Percentiles rank a stretch among this genome's conserved stretches.
phyloP scores from a whole-genome alignment of 2,888 invertebrate species.

The Sarcophaga rosellei region DNA sequence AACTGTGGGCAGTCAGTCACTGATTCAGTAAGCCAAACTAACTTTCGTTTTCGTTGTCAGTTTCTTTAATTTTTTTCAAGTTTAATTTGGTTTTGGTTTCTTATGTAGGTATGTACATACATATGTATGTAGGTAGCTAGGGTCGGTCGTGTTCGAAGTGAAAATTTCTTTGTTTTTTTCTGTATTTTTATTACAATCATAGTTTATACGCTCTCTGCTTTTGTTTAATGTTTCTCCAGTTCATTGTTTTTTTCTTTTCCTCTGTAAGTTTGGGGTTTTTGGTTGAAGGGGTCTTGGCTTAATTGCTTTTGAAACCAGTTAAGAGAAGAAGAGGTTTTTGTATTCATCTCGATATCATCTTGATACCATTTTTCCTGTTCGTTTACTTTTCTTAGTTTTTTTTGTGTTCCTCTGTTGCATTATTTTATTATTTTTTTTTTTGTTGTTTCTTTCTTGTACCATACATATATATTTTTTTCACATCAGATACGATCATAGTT shows the following conservation, averaged over 20 bases:
- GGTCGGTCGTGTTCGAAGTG: constrained; percentile 22
- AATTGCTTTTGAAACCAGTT: constrained; percentile 43
- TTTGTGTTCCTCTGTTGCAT: neutral
- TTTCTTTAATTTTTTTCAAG: too few relatives aligned
- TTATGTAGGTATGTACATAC: neutral
- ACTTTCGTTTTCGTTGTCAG: constrained; percentile 50
- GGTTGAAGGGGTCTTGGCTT: constrained; percentile 44
- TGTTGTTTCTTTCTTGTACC: neutral
- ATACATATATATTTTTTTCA: neutral
- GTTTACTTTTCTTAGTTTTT: neutral
- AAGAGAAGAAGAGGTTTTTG: constrained; percentile 14
- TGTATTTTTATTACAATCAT: neutral
- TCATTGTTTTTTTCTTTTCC: neutral
- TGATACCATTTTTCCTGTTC: neutral
- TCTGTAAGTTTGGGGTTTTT: neutral
- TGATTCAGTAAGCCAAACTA: neutral
- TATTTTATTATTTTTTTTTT: neutral
- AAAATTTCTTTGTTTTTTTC: constrained; percentile 32
- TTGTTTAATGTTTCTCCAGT: neutral
- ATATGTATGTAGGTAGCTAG: neutral
- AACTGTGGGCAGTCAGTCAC: constrained; percentile 10
- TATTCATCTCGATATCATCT: neutral
- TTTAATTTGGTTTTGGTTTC: neutral
- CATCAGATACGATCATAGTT: neutral
- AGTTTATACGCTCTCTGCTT: constrained; percentile 21